Base-by-base conservation (phyloP, 1,140 invertebrate genomes). In the Rhynchophorus ferrugineus region DNA sequence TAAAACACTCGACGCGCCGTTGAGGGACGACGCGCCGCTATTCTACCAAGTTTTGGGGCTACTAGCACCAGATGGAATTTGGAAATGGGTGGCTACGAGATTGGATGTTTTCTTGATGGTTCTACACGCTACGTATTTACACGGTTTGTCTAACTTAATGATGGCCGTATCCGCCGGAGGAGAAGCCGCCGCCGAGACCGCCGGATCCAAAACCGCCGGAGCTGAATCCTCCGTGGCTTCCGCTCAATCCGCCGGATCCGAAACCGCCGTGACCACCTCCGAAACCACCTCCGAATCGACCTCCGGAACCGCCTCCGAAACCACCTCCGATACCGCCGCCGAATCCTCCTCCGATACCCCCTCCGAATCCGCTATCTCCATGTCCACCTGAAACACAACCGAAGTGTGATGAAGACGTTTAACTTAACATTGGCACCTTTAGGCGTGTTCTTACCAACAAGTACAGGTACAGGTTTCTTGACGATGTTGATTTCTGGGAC, bases 381-480 rank as follows among this genome's bases (percentile, higher is more conserved):
- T 66, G 61, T 17, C 46, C 39, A 33, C 44, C 44, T 46, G 13
- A 14, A 45, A 29, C 24, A 29, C 24, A 29, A 6, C 24, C 11
- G 11, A 29, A 29, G 24, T 29, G 24, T 29, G 5, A 5, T 29
- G 5, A 11, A 29, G 11, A 6, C 5, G 24, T 29, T 29, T 5
- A 6, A 29, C 11, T 29, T 29, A 29, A 29, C 24, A 29, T 29
- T 29, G 11, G 5, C 11, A 6, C 24, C 11, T 29, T 29, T 6
- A 29, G 24, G 11, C 24, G 11, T 11, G 11, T 5, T 6, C 54
- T 60, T 48, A 61, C 48, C 48, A 19, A 77, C 57, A 21, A 65
- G 63, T 14, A 80, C 73, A n/a, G 78, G 78, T n/a, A 79, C 75
- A 22, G 76, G 74, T 51, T 77, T 76, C 42, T 80, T 78, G 3